Base-by-base conservation (phyloP, 2,797 vertebrate species). In the Onychomys leucogaster region DNA sequence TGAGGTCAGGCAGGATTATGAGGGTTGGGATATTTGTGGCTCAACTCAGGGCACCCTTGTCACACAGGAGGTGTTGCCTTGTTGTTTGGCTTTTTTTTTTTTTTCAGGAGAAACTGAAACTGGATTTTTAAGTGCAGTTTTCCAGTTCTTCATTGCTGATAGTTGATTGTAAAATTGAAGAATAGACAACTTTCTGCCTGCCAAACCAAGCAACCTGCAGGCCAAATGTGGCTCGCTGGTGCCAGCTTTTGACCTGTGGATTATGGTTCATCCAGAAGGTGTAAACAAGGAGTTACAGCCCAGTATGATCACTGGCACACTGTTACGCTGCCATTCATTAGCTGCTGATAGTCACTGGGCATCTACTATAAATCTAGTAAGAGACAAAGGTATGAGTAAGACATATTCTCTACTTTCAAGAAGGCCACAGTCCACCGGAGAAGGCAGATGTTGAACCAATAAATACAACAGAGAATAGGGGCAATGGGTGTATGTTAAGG, bases 81-180 rank as follows among this genome's bases (percentile, higher is more conserved):
- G 29, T 55, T 83, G 34, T 89, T 73, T 92, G 52, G 32, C 11
- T 21, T 69, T 34, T 59, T 34, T 34, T 65, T 34, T n/a, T n/a
- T n/a, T n/a, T n/a, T n/a, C 16, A 92, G 90, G 67, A 89, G 34
- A 93, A 93, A 69, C 37, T 52, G n/a, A 63, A 95, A 92, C 49
- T 83, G 2, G 12, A 41, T 81, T 95, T 87, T 19, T 46, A 91
- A 94, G 52, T 69, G 1, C 85, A 11, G 69, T 90, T 92, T 95
- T 32, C 71, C 49, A 77, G 25, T 75, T 91, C 87, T 86, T 95
- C 94, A 96, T 80, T 78, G 85, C 21, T 85, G 90, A 73, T 46
- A 75, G 27, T 75, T 95, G 76, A 93, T 89, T 0, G 96, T 52
- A 82, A 89, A 95, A 43, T 16, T 57, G 34, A n/a, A 9, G 4